A percentile compares a stretch with the other conserved stretches of the same genome.
Conservation (phyloP, 2,888 invertebrate species). For the Chironomus tentans region DNA sequence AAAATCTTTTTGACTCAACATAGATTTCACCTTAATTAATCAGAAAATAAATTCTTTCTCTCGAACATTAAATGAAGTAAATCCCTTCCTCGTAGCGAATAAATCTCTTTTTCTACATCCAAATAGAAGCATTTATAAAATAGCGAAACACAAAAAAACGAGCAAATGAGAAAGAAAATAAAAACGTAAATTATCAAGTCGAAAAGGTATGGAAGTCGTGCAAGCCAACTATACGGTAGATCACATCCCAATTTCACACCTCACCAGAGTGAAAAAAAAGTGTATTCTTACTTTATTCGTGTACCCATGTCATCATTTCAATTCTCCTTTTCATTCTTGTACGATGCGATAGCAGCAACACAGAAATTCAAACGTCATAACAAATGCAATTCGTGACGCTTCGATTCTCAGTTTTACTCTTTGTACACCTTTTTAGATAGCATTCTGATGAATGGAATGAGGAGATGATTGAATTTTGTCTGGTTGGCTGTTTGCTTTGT, state of each 20-base stretch:
- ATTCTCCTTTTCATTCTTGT: conserved; percentile 5
- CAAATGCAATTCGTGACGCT: conserved; percentile 27
- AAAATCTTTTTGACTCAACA: neutral
- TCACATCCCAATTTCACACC: conserved; percentile 27
- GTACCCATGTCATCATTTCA: conserved; percentile 22
- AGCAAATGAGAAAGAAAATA: neutral
- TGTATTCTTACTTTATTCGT: neutral
- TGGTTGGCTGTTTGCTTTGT: too few species aligned
- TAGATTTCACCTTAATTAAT: neutral
- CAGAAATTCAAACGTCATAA: conserved; percentile 26
- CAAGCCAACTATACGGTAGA: conserved; percentile 14
- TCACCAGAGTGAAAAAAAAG: conserved; percentile 3
- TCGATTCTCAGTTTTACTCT: conserved; percentile 4
- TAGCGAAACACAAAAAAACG: too few species aligned
- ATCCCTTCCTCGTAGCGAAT: neutral
- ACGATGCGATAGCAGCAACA: neutral
- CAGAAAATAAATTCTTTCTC: neutral
- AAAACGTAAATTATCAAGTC: conserved; percentile 2
- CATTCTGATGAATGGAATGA: neutral
- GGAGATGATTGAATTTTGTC: too few species aligned
- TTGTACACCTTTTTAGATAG: neutral
- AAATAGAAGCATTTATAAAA: neutral
- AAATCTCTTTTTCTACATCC: neutral
- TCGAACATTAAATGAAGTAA: neutral
- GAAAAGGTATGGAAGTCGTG: neutral